Conservation (phyloP, 1,140 invertebrate species). For the Brachionus calyciflorus region DNA sequence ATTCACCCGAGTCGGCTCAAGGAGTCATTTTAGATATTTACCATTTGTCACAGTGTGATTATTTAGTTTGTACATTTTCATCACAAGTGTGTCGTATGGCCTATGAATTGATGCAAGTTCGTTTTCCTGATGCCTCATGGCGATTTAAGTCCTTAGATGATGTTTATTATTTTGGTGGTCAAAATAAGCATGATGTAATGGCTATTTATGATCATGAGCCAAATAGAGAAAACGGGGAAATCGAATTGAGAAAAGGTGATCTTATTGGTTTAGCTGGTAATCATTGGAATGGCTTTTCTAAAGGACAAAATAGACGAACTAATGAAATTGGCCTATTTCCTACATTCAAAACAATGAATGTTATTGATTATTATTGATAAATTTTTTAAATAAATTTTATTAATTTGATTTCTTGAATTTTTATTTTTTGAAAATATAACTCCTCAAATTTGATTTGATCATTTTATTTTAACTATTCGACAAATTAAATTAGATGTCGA, state of each 20-base stretch:
- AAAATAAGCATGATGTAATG: slow-evolving; percentile 80
- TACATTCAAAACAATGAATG: slow-evolving; percentile 58
- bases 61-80: slow-evolving; percentile 91
- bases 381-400: too few relatives aligned
- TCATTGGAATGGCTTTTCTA: slow-evolving; percentile 91
- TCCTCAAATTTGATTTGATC: too few relatives aligned
- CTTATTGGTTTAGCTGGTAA: slow-evolving; percentile 88
- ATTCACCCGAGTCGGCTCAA: slow-evolving; percentile 79
- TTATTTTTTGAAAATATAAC: too few relatives aligned
- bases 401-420: too few relatives aligned
- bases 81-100: slow-evolving; percentile 92
- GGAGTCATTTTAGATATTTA: slow-evolving; percentile 88
- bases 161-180: slow-evolving; percentile 94
- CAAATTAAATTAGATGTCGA: too few relatives aligned
- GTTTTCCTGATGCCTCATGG: slow-evolving; percentile 76
- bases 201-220: slow-evolving; percentile 74
- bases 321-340: slow-evolving; percentile 64
- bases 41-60: slow-evolving; percentile 79
- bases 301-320: slow-evolving; percentile 76
- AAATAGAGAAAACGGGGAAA: slow-evolving; percentile 66
- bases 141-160: slow-evolving; percentile 87
- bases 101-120: slow-evolving; percentile 92
- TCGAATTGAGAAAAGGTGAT: slow-evolving; percentile 75
- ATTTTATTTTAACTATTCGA: too few relatives aligned
- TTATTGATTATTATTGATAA: background rate